Base-by-base conservation (phyloP, 2,888 invertebrate genomes). In the Phengaris alcon region DNA sequence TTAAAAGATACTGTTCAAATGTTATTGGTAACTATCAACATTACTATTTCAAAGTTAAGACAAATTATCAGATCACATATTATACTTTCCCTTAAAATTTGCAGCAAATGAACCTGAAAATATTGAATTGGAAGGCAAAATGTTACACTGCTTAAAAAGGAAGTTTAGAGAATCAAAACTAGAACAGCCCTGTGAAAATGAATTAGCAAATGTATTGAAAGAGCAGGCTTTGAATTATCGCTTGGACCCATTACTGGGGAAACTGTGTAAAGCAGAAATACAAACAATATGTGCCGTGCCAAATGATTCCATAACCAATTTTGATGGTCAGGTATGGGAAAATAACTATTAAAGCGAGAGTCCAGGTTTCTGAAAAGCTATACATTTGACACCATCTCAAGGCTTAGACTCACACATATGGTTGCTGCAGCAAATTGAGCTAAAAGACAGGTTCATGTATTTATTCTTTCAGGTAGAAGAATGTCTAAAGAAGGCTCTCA, bases 201-300 rank as follows among this genome's bases (percentile, higher is more conserved):
- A 98, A 90, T 95, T 99, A 89, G 95, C 96, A 0, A 95, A 95
- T 80, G 95, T 98, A 73, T 93, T 99, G 75, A 95, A 97, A 83
- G 97, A 98, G 82, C 97, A 98, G 82, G 98, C 98, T 13, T 90
- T 98, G 54, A 98, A 99, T 89, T 97, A 98, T 84, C 96, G 97
- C 82, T 94, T 99, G 76, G 98, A 99, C 93, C 98, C 98, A 2
- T 90, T 97, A 68, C 94, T 99, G 54, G 95, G 96, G 77, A 95
- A 96, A 75, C 95, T 97, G 75, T 99, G 99, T 86, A 95, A 95
- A 82, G 95, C 95, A 8, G 96, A 96, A 89, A 95, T 96, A 81
- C 94, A 95, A 82, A 95, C 95, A 3, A 94, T 96, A 77, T 96
- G 96, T 87, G 88, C 93, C 76, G 85, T 89, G 12, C 87, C 90